Evolutionary conservation across 2,113 vertebrate genomes (phyloP), one percentile per base, ranked within the genome.

Genomic region (Crotalus tigris): DNA sequence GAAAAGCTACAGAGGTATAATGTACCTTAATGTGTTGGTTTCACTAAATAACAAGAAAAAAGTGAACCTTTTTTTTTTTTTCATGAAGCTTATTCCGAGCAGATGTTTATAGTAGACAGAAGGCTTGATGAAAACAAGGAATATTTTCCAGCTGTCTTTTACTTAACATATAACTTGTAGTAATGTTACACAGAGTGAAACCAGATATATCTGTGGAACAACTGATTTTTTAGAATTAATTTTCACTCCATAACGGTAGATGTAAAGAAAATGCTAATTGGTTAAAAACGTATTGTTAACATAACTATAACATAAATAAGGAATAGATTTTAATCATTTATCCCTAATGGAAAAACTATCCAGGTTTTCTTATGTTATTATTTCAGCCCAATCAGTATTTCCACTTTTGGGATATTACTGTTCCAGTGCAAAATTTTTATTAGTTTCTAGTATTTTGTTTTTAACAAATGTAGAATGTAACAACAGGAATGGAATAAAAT

Each of bases 151-250:
- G 95, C 93, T 96, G 95, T 92, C 57, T 95, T 96, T 96, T 96
- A 92, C 96, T 95, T 97, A 94, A 94, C 90, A 89, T 96, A 94
- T 94, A 95, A 95, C 92, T 75, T 95, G n/a, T 88, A 19, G 33
- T 96, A 96, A 97, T 95, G 93, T 92, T 96, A 88, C 21, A 13
- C 94, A 97, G 97, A 89, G 94, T 96, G 95, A 96, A 97, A 97
- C 95, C 92, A 95, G 97, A 96, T 95, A 95, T 19, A 88, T 92
- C 87, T 26, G 0, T 95, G 91, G 89, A 95, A 95, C 96, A 96
- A 91, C 96, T 96, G 94, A 90, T 93, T 97, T 94, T 89, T 93
- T 95, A 86, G 64, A 94, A 93, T 86, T 87, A 75, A 75, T 75
- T 75, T 69, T 75, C n/a, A 75, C n/a, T 75, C 64, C 29, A 33